Evolutionary conservation across 2,888 invertebrate genomes (phyloP), one percentile per base, ranked within the genome.

Genomic region (Automeris io): DNA sequence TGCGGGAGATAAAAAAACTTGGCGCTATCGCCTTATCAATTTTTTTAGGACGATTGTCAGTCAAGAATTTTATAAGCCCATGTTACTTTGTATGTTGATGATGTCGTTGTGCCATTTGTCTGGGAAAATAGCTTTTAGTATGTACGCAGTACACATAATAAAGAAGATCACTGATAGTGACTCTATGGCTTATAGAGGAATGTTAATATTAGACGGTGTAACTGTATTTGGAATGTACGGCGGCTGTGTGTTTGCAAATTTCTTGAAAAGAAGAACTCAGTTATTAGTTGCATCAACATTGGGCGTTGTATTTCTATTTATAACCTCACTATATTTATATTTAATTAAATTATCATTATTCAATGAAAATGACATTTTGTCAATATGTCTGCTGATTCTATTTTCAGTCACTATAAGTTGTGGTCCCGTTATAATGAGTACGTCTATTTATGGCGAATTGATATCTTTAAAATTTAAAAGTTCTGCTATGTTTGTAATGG

Each of bases 131-230:
- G 51, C 53, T 0, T 54, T 43, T 21, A 49, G 41, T 18, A 41
- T 57, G 2, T 60, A 54, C 18, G 51, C 52, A 1, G 41, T 60
- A 16, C 58, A 60, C 18, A 57, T 61, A 6, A 46, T 57, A 8
- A 57, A 51, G 18, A 53, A 43, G 9, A 51, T 58, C 1, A 54
- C 54, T 0, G 13, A 23, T 0, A 46, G 42, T 9, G 53, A 58
- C 25, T 11, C 18, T 0, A 38, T 52, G 0, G 60, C 60, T 0
- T 61, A 61, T 21, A 44, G 23, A 0, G 53, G 47, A 0, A 58
- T 64, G 59, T 26, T 64, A 8, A 54, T 58, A 23, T 37, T 64
- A 21, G 61, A 48, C 31, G 54, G 58, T 8, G 34, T 54, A 0
- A 51, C 57, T 9, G 46, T 61, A 1, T 32, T 46, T 1, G 48